These are phyloP conservation scores for Drosophila mettleri DNA, from an alignment of 2,888 invertebrate genomes.

Conservation along the genomic window DNA sequence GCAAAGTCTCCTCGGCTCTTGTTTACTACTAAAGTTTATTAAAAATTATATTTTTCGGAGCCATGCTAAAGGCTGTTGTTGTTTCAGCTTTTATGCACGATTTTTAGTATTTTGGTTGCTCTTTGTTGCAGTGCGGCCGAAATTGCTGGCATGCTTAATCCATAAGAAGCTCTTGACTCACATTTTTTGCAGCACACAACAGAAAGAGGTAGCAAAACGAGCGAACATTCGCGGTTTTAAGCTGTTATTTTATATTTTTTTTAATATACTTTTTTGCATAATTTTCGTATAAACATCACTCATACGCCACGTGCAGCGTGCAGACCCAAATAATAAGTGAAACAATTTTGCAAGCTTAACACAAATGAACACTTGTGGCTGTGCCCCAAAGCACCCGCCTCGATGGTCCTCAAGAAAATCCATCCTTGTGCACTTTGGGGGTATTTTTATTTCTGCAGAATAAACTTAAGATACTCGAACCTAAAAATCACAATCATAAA, in stretches of 20 bases:
- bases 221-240: slow-evolving; percentile 12
- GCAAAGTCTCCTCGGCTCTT: slow-evolving; percentile 34
- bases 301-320: slow-evolving; percentile 72
- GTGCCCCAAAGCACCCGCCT: background rate
- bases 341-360: slow-evolving; percentile 79
- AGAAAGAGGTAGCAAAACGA: slow-evolving; percentile 11
- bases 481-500: slow-evolving; percentile 17
- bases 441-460: background rate
- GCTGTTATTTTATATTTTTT: slow-evolving; percentile 41
- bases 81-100: slow-evolving; percentile 25
- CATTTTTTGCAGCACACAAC: slow-evolving; percentile 65
- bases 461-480: slow-evolving; percentile 10
- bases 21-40: slow-evolving; percentile 77
- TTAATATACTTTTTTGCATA: slow-evolving; percentile 79
- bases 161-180: slow-evolving; percentile 77
- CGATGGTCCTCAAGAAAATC: background rate
- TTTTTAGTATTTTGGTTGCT: slow-evolving; percentile 15
- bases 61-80: slow-evolving; percentile 30
- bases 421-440: background rate
- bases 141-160: slow-evolving; percentile 81
- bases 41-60: slow-evolving; percentile 64
- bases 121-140: slow-evolving; percentile 55
- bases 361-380: slow-evolving; percentile 72
- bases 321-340: slow-evolving; percentile 67
- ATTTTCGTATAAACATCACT: slow-evolving; percentile 79